Percentiles rank a stretch among this genome's conserved stretches.
Conservation (phyloP, 2,888 invertebrate genomes). For the Corbicula japonica region DNA sequence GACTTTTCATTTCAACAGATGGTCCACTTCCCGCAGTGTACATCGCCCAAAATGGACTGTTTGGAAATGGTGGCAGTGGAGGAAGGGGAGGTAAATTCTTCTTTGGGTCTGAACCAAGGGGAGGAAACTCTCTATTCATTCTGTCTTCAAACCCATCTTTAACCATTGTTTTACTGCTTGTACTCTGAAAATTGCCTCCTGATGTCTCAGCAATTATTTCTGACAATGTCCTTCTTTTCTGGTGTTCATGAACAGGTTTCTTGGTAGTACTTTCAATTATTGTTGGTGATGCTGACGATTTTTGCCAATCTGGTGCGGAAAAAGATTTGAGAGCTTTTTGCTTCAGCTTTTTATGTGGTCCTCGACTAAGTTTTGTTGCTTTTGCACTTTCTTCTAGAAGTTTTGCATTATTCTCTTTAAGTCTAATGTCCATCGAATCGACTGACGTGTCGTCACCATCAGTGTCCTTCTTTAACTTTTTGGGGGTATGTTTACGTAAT, state of each 20-base stretch:
- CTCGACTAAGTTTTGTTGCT: conserved; percentile 1
- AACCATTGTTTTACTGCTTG: too few species aligned
- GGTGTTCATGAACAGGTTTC: neutral
- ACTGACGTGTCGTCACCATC: conserved; percentile 2
- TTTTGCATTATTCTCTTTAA: neutral
- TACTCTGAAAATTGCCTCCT: too few species aligned
- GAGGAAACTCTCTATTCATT: conserved; percentile 26
- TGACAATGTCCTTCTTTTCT: conserved; percentile 28
- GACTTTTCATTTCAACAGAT: conserved; percentile 26
- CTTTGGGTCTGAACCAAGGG: neutral
- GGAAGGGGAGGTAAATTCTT: conserved; percentile 31
- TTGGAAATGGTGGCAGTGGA: conserved; percentile 56
- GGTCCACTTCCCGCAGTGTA: conserved; percentile 35
- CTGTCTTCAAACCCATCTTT: too few species aligned
- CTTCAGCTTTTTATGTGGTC: conserved; percentile 21
- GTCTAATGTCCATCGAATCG: neutral
- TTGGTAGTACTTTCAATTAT: neutral
- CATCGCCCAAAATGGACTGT: conserved; percentile 65
- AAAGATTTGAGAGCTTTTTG: conserved; percentile 38
- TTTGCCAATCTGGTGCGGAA: neutral
- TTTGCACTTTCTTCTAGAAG: neutral
- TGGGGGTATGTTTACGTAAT: conserved; percentile 16
- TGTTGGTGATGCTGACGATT: too few species aligned
- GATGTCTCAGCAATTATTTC: conserved; percentile 21
- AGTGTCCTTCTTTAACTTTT: conserved; percentile 23